phyloP scores from a whole-genome alignment of 2,888 invertebrate species.

The Nemurella pictetii region DNA sequence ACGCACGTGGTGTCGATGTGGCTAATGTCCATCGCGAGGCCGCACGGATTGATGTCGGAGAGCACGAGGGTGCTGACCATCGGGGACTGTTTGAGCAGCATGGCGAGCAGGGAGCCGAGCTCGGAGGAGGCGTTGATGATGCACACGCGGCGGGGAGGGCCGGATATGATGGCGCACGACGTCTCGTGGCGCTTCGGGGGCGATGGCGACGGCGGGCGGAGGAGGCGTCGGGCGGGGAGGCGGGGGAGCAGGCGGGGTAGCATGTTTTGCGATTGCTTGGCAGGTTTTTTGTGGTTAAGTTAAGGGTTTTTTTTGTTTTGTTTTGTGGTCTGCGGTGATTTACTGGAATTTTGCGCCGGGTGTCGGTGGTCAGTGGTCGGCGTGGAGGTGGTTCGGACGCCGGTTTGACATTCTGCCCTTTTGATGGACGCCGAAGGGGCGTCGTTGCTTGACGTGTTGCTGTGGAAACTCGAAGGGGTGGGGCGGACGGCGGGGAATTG shows the following conservation, averaged over 20 bases:
- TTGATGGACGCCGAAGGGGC: not conserved
- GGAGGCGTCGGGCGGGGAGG: not conserved
- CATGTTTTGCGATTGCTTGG: not conserved
- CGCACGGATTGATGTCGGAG: slow-evolving; percentile 57
- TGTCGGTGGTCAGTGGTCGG: no score
- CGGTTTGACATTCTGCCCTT: not conserved
- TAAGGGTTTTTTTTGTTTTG: not conserved
- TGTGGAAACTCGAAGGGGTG: not conserved
- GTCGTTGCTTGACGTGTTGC: not conserved
- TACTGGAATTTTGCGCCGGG: not conserved
- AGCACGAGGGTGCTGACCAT: slow-evolving; percentile 61
- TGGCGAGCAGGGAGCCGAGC: slow-evolving; percentile 48
- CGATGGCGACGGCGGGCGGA: not conserved
- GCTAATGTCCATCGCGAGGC: slow-evolving; percentile 55
- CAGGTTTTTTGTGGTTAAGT: not conserved
- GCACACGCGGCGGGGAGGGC: slow-evolving; percentile 2
- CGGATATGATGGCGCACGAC: no score
- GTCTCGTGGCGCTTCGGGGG: not conserved
- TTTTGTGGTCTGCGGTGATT: not conserved
- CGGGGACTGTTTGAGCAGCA: slow-evolving; percentile 62
- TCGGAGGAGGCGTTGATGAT: not conserved
- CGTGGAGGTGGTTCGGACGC: not conserved
- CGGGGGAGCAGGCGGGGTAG: not conserved
- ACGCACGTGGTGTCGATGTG: slow-evolving; percentile 52
- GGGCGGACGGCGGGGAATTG: no score